Percentiles rank a stretch among this genome's conserved stretches.
phyloP scores from a whole-genome alignment of 1,140 invertebrate genomes.

The Conus betulinus region DNA sequence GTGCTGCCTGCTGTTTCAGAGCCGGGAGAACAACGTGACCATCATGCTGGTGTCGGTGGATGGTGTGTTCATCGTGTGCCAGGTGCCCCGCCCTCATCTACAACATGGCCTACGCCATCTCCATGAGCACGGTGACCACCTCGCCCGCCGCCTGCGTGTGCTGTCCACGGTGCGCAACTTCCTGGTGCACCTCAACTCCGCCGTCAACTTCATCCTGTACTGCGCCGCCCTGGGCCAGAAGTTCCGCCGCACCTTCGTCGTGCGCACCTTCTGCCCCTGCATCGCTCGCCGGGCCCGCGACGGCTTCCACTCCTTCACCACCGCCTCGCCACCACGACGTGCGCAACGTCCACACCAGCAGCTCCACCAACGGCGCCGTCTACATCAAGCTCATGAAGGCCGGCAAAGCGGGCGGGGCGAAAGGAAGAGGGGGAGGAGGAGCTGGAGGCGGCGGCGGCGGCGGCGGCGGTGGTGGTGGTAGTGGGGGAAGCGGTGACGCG shows the following conservation, averaged over 20 bases:
- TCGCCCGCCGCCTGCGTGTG: constrained; percentile 59
- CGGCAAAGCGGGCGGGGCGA: not conserved
- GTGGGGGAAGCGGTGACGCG: not conserved
- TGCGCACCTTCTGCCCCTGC: constrained; percentile 87
- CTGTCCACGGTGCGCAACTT: constrained; percentile 82
- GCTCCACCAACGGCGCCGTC: constrained; percentile 33
- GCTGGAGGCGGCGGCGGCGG: not conserved
- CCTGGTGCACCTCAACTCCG: constrained; percentile 96
- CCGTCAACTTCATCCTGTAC: constrained; percentile 98
- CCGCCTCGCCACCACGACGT: constrained; percentile 38
- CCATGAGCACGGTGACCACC: constrained; percentile 49
- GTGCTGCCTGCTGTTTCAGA: not conserved
- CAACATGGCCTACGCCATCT: constrained; percentile 81
- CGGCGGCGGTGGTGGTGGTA: not conserved
- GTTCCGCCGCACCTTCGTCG: constrained; percentile 89
- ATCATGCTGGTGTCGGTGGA: constrained; percentile 94
- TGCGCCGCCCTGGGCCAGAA: constrained; percentile 98
- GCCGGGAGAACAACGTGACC: constrained; percentile 77
- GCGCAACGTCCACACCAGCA: constrained; percentile 21
- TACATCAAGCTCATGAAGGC: constrained; percentile 37
- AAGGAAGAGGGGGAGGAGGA: not conserved
- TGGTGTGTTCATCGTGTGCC: constrained; percentile 91
- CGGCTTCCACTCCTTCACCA: constrained; percentile 64
- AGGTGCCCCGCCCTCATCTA: constrained; percentile 93
- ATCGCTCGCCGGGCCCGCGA: constrained; percentile 47